Evolutionary conservation across 2,797 vertebrate species (phyloP).

Genomic region (Champsocephalus esox): DNA sequence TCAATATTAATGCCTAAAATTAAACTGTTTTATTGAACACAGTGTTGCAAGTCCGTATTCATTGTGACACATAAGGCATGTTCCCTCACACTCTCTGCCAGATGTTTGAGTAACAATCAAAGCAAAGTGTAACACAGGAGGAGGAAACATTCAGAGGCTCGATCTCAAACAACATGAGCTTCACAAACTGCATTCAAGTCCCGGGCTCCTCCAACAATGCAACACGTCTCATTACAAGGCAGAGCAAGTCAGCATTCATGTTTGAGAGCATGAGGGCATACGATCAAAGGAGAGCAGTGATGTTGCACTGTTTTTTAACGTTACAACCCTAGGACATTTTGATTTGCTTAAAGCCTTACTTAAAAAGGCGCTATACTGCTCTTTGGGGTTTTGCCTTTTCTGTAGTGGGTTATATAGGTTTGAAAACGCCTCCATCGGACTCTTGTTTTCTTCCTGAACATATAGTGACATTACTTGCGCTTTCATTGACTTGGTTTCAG

Average conservation of each 20-base stretch:
- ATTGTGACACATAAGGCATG: slow-evolving; percentile 25
- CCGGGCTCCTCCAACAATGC: too few relatives aligned
- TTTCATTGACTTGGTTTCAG: too few relatives aligned
- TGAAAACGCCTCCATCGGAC: too few relatives aligned
- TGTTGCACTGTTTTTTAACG: not conserved
- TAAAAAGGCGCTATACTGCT: too few relatives aligned
- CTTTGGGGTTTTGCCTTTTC: too few relatives aligned
- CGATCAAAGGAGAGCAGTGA: slow-evolving; percentile 6
- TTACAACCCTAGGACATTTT: not conserved
- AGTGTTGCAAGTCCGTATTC: slow-evolving; percentile 8
- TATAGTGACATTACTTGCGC: too few relatives aligned
- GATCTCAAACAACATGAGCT: slow-evolving; percentile 10
- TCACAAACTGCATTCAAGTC: slow-evolving; percentile 8
- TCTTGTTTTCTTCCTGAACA: too few relatives aligned
- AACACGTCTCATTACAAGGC: too few relatives aligned
- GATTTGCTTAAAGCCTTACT: not conserved
- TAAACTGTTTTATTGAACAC: slow-evolving; percentile 10
- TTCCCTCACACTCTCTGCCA: slow-evolving; percentile 17
- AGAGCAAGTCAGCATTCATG: slow-evolving; percentile 10
- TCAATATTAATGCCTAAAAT: slow-evolving; percentile 19
- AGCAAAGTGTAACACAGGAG: not conserved
- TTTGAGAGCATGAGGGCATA: not conserved
- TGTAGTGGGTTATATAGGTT: too few relatives aligned
- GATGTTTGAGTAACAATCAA: slow-evolving; percentile 26
- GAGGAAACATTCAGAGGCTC: slow-evolving; percentile 2